phyloP scores from a whole-genome alignment of 2,113 vertebrate genomes.

The Tyto alba region DNA sequence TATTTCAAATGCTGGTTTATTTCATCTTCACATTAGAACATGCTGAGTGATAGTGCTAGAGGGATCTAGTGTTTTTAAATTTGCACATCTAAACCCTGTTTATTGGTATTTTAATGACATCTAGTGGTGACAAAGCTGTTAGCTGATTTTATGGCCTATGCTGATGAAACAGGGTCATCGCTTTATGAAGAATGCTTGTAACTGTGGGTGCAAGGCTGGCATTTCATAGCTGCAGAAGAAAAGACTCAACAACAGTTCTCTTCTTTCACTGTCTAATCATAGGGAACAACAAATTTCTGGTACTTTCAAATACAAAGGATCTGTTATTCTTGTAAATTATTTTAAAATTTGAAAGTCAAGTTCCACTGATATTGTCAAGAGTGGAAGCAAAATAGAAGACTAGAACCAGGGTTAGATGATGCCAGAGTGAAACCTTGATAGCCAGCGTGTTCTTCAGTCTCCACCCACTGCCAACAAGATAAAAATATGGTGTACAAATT shows the following conservation, averaged over 20 bases:
- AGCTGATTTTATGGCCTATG: background rate
- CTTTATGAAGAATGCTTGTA: background rate
- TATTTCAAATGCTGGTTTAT: constrained; percentile 58
- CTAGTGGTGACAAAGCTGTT: constrained; percentile 63
- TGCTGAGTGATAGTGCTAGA: constrained; percentile 59
- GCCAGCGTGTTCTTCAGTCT: background rate
- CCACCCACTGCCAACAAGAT: background rate
- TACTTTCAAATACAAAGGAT: background rate
- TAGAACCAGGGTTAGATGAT: background rate
- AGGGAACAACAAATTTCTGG: background rate
- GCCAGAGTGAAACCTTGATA: background rate
- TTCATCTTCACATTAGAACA: constrained; percentile 44
- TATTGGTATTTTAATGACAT: constrained; percentile 72
- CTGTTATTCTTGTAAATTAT: background rate
- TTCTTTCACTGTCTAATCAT: background rate
- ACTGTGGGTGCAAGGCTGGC: background rate
- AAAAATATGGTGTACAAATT: background rate
- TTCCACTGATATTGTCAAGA: background rate
- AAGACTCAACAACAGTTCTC: background rate
- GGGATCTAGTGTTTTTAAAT: background rate
- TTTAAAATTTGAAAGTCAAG: background rate
- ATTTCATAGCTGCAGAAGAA: background rate
- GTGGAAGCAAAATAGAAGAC: background rate
- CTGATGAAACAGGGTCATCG: background rate
- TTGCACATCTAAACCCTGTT: background rate